Evolutionary conservation across 2,888 invertebrate genomes (phyloP).

Genomic region (Watsonalla binaria): DNA sequence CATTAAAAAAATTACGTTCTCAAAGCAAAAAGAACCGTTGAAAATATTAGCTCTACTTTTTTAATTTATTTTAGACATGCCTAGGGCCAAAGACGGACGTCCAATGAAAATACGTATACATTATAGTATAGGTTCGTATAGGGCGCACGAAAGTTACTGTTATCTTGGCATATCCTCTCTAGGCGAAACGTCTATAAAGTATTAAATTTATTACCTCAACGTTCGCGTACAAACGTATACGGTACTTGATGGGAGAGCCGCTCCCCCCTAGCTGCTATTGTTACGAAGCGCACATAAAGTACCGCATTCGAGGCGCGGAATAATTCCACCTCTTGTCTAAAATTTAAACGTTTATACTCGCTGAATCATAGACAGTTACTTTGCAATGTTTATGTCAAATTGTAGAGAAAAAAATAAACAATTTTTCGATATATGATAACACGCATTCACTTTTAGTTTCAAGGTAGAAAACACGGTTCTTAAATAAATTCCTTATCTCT

Average conservation of each 20-base stretch:
- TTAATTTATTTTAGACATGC: conserved; percentile 49
- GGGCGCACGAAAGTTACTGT: conserved; percentile 79
- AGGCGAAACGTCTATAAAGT: conserved; percentile 74
- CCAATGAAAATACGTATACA: conserved; percentile 58
- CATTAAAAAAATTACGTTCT: conserved; percentile 22
- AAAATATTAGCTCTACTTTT: conserved; percentile 24
- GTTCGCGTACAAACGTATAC: conserved; percentile 48
- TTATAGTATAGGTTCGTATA: conserved; percentile 54
- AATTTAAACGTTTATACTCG: conserved; percentile 46
- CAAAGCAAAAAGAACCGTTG: conserved; percentile 12
- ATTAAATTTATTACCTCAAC: conserved; percentile 61
- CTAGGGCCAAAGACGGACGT: conserved; percentile 52
- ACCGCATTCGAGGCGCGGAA: conserved; percentile 49
- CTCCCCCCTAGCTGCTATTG: conserved; percentile 78
- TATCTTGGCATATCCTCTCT: conserved; percentile 80
- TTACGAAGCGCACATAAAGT: conserved; percentile 74
- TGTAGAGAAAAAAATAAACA: conserved; percentile 47
- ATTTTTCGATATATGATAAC: conserved; percentile 55
- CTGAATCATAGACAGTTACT: conserved; percentile 1
- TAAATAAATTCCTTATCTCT: conserved; percentile 77
- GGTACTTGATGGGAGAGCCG: conserved; percentile 66
- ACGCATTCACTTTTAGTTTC: conserved; percentile 7
- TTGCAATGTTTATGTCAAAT: conserved; percentile 10
- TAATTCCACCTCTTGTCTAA: conserved; percentile 68
- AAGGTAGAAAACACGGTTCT: conserved; percentile 27